These are phyloP conservation scores for Trachelus tabidus DNA, from an alignment of 2,888 invertebrate genomes.

Conservation along the genomic window DNA sequence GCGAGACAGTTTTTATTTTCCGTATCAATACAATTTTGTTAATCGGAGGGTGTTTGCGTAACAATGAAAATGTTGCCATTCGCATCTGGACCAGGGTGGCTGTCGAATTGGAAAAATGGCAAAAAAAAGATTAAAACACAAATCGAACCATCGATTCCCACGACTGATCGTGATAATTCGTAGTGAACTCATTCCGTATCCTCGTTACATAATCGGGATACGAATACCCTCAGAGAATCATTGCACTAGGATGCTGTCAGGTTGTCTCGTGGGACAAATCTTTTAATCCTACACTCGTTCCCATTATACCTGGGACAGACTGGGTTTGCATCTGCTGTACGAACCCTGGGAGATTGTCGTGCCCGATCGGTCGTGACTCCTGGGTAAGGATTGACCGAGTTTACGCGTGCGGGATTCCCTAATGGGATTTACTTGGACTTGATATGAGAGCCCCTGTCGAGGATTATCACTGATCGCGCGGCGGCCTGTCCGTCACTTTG, in stretches of 20 bases:
- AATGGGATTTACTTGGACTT: background rate
- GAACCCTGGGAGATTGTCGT: background rate
- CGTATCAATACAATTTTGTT: background rate
- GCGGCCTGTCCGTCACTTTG: conserved; percentile 54
- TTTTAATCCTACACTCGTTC: background rate
- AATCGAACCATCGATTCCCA: no score
- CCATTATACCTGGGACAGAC: background rate
- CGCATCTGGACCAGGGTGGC: background rate
- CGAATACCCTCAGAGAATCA: background rate
- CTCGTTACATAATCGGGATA: background rate
- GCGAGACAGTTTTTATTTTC: background rate
- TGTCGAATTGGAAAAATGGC: no score
- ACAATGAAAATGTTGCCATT: background rate
- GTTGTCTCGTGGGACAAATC: background rate
- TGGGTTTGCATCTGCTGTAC: background rate
- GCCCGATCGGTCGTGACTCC: background rate
- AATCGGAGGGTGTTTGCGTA: conserved; percentile 24
- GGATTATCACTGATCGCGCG: conserved; percentile 38
- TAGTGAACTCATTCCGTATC: no score
- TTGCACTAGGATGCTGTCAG: background rate
- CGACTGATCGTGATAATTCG: no score
- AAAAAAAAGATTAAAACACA: no score
- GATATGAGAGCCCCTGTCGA: conserved; percentile 28
- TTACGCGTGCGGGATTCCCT: background rate
- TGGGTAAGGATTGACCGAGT: background rate